These are phyloP conservation scores for Phalanger gymnotis DNA, from an alignment of 2,797 vertebrate species.

Conservation along the genomic window DNA sequence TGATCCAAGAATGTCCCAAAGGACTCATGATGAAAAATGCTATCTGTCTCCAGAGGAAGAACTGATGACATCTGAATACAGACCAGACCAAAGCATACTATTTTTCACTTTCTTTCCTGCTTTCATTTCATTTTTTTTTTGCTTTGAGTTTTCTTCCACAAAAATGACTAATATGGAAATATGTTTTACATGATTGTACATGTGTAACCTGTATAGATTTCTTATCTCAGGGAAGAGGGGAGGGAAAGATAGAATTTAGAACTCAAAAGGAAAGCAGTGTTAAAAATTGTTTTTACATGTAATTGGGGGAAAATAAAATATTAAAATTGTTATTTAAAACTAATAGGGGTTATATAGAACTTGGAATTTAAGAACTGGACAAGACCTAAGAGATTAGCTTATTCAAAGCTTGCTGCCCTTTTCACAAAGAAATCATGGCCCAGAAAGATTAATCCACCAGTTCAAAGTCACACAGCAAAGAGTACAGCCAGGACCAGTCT, in stretches of 20 bases:
- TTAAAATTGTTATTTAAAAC: not conserved
- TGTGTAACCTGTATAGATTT: not conserved
- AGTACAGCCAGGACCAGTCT: not conserved
- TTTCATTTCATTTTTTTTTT: not conserved
- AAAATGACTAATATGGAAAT: not conserved
- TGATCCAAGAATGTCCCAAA: not conserved
- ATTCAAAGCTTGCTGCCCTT: not conserved
- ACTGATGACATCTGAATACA: not conserved
- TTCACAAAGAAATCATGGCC: not conserved
- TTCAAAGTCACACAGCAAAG: not conserved
- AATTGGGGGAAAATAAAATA: not conserved
- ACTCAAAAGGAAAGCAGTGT: not conserved
- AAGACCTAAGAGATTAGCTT: not conserved
- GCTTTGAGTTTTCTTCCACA: not conserved
- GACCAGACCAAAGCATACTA: not conserved
- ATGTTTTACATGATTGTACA: not conserved
- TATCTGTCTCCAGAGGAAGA: not conserved
- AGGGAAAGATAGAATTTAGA: not conserved
- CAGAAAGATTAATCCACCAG: not conserved
- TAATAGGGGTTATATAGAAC: not conserved
- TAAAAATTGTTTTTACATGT: not conserved
- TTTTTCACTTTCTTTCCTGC: not conserved
- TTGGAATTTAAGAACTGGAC: not conserved
- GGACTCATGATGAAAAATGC: not conserved
- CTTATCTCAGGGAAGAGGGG: not conserved